These are phyloP conservation scores for Leptinotarsa lineolata DNA, from an alignment of 1,140 invertebrate species.

Conservation along the genomic window DNA sequence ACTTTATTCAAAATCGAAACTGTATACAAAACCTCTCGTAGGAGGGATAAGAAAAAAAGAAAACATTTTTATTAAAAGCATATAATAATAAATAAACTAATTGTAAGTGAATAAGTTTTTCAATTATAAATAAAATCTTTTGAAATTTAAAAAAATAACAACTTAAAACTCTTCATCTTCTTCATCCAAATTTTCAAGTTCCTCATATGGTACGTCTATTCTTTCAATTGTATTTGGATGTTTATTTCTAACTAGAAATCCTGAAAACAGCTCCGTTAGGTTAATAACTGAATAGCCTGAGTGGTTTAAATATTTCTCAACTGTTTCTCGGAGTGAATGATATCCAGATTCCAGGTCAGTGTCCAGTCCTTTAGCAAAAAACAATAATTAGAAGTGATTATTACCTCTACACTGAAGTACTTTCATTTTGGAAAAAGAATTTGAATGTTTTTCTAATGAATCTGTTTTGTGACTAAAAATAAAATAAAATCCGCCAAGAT, in stretches of 20 bases:
- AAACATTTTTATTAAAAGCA: not conserved
- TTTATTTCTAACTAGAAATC: slow-evolving; percentile 24
- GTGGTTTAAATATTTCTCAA: slow-evolving; percentile 55
- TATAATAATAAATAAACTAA: not conserved
- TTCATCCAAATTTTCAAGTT: slow-evolving; percentile 12
- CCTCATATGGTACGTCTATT: not conserved
- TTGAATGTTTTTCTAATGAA: too few relatives aligned
- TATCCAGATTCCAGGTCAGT: slow-evolving; percentile 55
- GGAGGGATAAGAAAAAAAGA: not conserved
- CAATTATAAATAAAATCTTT: not conserved
- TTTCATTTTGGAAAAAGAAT: too few relatives aligned
- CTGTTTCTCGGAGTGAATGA: slow-evolving; percentile 53
- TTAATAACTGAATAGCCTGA: slow-evolving; percentile 50
- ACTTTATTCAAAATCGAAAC: too few relatives aligned
- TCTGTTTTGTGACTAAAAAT: too few relatives aligned
- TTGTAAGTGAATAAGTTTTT: not conserved
- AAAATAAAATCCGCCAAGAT: too few relatives aligned
- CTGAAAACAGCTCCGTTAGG: slow-evolving; percentile 42
- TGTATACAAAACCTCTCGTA: too few relatives aligned
- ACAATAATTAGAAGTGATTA: slow-evolving; percentile 17
- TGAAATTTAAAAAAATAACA: not conserved
- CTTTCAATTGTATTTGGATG: slow-evolving; percentile 11
- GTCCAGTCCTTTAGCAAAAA: slow-evolving; percentile 45
- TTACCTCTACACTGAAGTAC: too few relatives aligned
- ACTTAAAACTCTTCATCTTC: slow-evolving; percentile 27